Base-by-base conservation (phyloP, 2,797 vertebrate species). In the Eremophila alpestris region DNA sequence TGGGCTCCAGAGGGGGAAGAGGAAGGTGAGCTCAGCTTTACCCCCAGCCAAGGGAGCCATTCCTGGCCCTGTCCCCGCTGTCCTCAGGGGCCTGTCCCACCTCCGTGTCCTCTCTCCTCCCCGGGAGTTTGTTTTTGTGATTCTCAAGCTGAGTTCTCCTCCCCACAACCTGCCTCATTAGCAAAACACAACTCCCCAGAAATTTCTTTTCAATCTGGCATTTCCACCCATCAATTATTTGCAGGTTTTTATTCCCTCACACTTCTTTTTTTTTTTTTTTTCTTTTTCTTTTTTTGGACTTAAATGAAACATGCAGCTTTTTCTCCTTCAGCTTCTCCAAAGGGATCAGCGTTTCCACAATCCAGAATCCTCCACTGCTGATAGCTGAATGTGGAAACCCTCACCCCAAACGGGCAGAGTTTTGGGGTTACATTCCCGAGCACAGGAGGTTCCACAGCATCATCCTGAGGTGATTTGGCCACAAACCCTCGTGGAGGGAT, bases 21-120 rank as follows among this genome's bases (percentile, higher is more conserved):
- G 60, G 24, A 4, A 5, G 29, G 32, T 10, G 26, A 23, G 49
- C 26, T 51, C 19, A 24, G 24, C 43, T 41, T 52, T 6, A 7
- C 2, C 32, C 8, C 45, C 56, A 56, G 62, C 30, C 52, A 3
- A 3, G 49, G 64, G 48, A 23, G 9, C 9, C 2, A 0, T 9
- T 32, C 45, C 48, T 5, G 52, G 74, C 13, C 8, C 48, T 62
- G 24, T 8, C 26, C 7, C 49, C 9, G 10, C 59, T 24, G 59
- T 26, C 41, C 55, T 11, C 12, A 2, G 70, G 55, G 62, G 3
- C 7, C 18, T 56, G 49, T 24, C 26, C 49, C 34, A 6, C 7
- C 59, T 41, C 80, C 3, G 7, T 5, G 24, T 34, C 67, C 34
- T 3, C 13, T 17, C 58, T 46, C 54, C 48, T 55, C 40, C 7